Evolutionary conservation across 2,888 invertebrate species (phyloP).

Genomic region (Caenorhabditis sp.): DNA sequence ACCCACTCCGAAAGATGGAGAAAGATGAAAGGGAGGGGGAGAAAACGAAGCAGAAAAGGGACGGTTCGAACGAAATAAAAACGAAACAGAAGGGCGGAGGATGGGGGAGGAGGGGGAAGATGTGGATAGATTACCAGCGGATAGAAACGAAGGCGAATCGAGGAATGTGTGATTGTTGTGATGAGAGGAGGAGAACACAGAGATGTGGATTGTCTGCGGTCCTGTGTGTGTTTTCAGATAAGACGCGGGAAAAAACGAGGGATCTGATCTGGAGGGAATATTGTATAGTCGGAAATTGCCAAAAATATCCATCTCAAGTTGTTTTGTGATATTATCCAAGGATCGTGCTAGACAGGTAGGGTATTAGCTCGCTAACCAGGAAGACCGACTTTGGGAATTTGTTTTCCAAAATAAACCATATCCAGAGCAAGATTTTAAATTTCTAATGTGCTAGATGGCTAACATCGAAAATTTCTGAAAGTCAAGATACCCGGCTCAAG

Average conservation of each 20-base stretch:
- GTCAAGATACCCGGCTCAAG: too few relatives aligned
- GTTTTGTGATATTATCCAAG: background rate
- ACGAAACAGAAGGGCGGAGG: background rate
- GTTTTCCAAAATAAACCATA: too few relatives aligned
- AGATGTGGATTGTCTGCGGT: background rate
- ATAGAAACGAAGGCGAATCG: background rate
- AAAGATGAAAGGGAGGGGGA: background rate
- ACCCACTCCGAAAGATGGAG: background rate
- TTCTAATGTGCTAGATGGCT: too few relatives aligned
- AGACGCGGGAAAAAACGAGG: background rate
- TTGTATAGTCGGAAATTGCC: background rate
- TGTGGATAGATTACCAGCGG: constrained; percentile 29
- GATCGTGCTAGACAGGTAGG: too few relatives aligned
- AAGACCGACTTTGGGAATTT: too few relatives aligned
- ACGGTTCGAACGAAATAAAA: background rate
- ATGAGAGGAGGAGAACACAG: background rate
- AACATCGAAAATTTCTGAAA: too few relatives aligned
- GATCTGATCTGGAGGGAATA: background rate
- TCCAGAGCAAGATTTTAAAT: too few relatives aligned
- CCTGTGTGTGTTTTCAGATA: background rate
- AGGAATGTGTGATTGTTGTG: constrained; percentile 23
- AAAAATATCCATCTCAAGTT: background rate
- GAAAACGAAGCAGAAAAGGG: constrained; percentile 8
- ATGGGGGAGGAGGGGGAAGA: constrained; percentile 12
- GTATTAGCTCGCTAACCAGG: too few relatives aligned